These are phyloP conservation scores for Caenorhabditis briggsae DNA, from an alignment of 1,140 invertebrate genomes.

Conservation along the genomic window DNA sequence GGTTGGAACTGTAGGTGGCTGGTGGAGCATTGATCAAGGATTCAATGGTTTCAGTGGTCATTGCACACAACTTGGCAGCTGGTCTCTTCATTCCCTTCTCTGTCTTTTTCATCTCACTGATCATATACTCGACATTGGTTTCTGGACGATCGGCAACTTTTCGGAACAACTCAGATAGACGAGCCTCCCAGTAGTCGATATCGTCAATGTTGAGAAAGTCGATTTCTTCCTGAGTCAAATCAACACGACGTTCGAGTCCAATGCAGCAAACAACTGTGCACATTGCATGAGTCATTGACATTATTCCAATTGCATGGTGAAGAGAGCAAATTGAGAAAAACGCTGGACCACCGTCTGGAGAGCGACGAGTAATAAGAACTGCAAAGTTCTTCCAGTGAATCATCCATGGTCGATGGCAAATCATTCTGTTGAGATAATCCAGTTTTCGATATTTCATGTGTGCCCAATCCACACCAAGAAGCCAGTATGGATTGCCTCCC, in stretches of 20 bases:
- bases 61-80: conserved; percentile 22
- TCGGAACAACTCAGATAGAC: conserved; percentile 20
- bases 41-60: conserved; percentile 30
- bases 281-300: conserved; percentile 49
- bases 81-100: not conserved
- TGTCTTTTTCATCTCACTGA: conserved; percentile 22
- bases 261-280: conserved; percentile 23
- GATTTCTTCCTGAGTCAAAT: conserved; percentile 22
- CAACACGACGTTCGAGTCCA: conserved; percentile 32
- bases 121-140: conserved; percentile 22
- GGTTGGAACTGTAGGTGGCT: conserved; percentile 33
- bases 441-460: conserved; percentile 40
- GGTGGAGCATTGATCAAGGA: conserved; percentile 36
- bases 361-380: conserved; percentile 17
- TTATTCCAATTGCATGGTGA: conserved; percentile 47
- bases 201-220: conserved; percentile 45
- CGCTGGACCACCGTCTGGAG: conserved; percentile 4
- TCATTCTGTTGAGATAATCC: conserved; percentile 42
- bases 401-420: conserved; percentile 34
- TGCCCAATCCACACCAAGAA: conserved; percentile 27
- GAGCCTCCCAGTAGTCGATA: conserved; percentile 16
- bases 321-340: conserved; percentile 34
- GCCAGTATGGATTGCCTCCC: not conserved
- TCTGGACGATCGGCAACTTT: not conserved
- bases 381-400: conserved; percentile 46